Base-by-base conservation (phyloP, 2,113 vertebrate species). In the Dasyprocta punctata region DNA sequence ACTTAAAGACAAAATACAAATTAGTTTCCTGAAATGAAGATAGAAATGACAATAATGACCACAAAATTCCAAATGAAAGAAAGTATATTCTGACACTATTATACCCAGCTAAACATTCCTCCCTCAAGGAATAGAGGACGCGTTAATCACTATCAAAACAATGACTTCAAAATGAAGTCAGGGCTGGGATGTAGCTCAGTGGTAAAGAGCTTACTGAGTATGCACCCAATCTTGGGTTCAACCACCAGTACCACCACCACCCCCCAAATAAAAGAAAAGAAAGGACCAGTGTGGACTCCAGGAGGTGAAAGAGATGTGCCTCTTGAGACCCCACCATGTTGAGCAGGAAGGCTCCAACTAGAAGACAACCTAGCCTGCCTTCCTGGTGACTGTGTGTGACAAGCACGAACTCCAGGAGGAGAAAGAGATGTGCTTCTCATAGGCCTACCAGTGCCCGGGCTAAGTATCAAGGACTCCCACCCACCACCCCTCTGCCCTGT, bases 131-230 rank as follows among this genome's bases (percentile, higher is more conserved):
- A 81, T 58, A 84, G 6, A 78, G 63, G 77, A 84, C 30, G 13
- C 12, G 5, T 49, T 67, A 75, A 41, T 75, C 75, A 84, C 65
- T 91, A 49, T 12, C 61, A 17, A 96, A 81, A 65, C 38, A 81
- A 61, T 77, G 77, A 84, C 82, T 90, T 92, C n/a, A 60, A 94
- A 86, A 92, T 41, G 10, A 90, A 95, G 81, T 54, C 33, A 88
- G 30, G 30, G 30, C 77, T 80, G 77, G 28, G 30, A 20, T 36
- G 77, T 28, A 16, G 24, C 41, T 47, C 73, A 47, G 77, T 10
- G 30, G 77, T 33, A 52, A 28, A 80, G 47, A 1, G 28, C 44
- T 80, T 80, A 47, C 77, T 19, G 33, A 30, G 24, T 12, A 28
- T 77, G 73, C 12, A 77, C 41, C 73, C 28, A 26, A 41, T 30